Percentiles rank a stretch among this genome's conserved stretches.
phyloP scores from a whole-genome alignment of 2,113 vertebrate genomes.

The Prinia subflava region DNA sequence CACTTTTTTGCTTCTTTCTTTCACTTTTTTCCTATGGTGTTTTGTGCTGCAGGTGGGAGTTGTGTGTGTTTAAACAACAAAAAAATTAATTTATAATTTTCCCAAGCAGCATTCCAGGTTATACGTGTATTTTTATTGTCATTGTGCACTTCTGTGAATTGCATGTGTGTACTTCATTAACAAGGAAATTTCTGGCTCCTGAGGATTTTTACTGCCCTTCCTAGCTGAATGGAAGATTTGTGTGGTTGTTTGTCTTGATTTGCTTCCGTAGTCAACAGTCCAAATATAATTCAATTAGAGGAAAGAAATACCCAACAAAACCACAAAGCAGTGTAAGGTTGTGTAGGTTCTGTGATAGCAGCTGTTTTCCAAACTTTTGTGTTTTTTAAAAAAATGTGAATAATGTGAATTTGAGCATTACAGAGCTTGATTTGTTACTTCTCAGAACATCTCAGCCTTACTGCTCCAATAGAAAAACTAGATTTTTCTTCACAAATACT shows the following conservation, averaged over 20 bases:
- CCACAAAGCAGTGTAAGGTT: not conserved
- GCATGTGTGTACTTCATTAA: not conserved
- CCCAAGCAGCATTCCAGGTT: not conserved
- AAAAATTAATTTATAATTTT: not conserved
- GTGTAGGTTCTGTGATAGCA: not conserved
- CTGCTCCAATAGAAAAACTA: not conserved
- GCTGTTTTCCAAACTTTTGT: not conserved
- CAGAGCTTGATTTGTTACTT: not conserved
- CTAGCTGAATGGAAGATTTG: not conserved
- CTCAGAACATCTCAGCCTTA: not conserved
- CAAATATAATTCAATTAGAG: not conserved
- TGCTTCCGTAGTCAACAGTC: not conserved
- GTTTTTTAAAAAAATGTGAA: not conserved
- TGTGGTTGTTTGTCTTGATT: not conserved
- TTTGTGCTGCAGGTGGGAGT: not conserved
- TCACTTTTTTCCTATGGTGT: rapidly evolving
- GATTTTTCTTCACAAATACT: not conserved
- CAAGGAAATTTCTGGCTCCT: not conserved
- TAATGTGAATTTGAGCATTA: not conserved
- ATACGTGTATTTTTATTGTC: not conserved
- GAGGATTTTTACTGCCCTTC: not conserved
- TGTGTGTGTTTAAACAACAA: no score
- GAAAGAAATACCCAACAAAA: not conserved
- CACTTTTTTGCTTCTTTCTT: not conserved
- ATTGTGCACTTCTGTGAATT: not conserved